Conservation (phyloP, 1,140 invertebrate genomes). For the Glomeris maerens region DNA sequence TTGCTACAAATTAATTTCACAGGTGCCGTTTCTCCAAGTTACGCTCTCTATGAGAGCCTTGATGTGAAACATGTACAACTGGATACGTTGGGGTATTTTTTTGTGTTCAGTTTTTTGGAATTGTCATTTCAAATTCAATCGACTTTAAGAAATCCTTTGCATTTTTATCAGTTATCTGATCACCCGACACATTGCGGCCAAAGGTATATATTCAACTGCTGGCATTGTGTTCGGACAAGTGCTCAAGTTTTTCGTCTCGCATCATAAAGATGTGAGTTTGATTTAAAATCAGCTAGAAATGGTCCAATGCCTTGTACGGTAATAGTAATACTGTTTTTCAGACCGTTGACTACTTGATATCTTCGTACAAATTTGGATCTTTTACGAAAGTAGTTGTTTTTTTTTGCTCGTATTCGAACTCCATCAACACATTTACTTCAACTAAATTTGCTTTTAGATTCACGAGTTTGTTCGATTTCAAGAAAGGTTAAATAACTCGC, state of each 20-base stretch:
- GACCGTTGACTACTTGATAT: constrained; percentile 79
- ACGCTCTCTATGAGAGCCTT: constrained; percentile 47
- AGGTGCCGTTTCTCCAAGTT: constrained; percentile 53
- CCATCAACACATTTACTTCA: neutral
- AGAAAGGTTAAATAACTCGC: constrained; percentile 61
- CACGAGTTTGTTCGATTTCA: constrained; percentile 76
- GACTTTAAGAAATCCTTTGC: constrained; percentile 6
- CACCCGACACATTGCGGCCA: constrained; percentile 50
- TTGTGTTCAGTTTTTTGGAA: neutral
- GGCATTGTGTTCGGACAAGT: constrained; percentile 49
- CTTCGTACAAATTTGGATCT: constrained; percentile 84
- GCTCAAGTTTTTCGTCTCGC: constrained; percentile 70
- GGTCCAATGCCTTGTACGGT: neutral
- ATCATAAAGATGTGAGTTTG: constrained; percentile 62
- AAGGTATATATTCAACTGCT: constrained; percentile 50
- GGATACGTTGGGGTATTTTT: constrained; percentile 53
- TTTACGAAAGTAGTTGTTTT: constrained; percentile 52
- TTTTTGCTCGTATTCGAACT: neutral
- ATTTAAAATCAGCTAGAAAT: constrained; percentile 3
- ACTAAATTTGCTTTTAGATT: constrained; percentile 34
- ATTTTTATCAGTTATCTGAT: constrained; percentile 50
- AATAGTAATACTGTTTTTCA: constrained; percentile 36
- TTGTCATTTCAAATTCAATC: neutral
- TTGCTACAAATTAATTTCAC: constrained; percentile 7
- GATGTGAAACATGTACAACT: constrained; percentile 91